Conservation (phyloP, 2,797 vertebrate species). For the Melanotaenia trifasciata region DNA sequence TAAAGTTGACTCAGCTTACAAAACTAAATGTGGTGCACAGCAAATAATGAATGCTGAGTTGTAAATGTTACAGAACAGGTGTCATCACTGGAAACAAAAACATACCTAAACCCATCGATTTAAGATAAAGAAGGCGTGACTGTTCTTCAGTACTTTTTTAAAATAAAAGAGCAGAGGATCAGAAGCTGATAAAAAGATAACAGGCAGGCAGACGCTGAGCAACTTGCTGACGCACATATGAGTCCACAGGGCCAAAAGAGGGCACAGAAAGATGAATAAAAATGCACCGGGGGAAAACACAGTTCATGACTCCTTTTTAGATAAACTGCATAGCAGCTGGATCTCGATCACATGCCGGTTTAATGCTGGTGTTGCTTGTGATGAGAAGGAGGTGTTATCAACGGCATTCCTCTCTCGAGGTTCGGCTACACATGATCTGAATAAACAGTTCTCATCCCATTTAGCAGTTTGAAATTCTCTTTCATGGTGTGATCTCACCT, state of each 20-base stretch:
- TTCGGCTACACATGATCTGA: not conserved
- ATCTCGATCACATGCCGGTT: conserved; percentile 24
- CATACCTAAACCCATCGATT: not conserved
- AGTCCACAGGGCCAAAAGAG: conserved; percentile 59
- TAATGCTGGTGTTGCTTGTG: conserved; percentile 33
- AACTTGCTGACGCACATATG: conserved; percentile 69
- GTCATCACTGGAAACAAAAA: not conserved
- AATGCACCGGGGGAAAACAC: conserved; percentile 41
- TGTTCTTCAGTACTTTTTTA: conserved; percentile 9
- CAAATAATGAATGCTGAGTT: conserved; percentile 29
- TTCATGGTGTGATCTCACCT: conserved; percentile 41
- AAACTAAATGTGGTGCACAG: conserved; percentile 15
- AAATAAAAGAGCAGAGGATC: not conserved
- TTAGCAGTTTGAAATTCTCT: conserved; percentile 20
- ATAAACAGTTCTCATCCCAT: conserved; percentile 21
- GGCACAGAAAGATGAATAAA: conserved; percentile 55
- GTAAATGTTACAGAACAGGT: conserved; percentile 26
- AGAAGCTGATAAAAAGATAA: conserved; percentile 40
- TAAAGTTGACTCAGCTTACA: conserved; percentile 40
- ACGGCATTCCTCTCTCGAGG: conserved; percentile 12
- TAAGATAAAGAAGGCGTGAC: not conserved
- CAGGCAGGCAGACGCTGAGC: conserved; percentile 44
- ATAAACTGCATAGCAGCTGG: conserved; percentile 36
- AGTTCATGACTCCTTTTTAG: conserved; percentile 44
- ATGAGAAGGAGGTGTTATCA: conserved; percentile 21